Conservation (phyloP, 2,113 vertebrate species). For the Podilymbus podiceps region DNA sequence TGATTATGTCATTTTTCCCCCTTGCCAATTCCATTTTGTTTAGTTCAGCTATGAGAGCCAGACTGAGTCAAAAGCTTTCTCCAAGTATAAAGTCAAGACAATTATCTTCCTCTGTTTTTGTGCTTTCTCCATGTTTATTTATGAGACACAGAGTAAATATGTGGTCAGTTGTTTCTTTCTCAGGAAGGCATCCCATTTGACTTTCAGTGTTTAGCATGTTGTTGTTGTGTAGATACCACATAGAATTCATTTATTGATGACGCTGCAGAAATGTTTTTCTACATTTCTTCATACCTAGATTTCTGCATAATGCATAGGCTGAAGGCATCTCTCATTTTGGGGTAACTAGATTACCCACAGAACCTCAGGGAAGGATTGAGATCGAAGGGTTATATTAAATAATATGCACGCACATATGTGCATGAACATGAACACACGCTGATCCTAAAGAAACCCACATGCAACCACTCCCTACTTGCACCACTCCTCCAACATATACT, state of each 20-base stretch:
- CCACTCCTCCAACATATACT: not conserved
- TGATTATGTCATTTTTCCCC: constrained; percentile 63
- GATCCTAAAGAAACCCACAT: not conserved
- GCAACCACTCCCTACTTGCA: not conserved
- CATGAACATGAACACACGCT: not conserved
- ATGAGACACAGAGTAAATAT: constrained; percentile 54
- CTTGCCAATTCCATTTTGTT: constrained; percentile 66
- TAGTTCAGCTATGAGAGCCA: constrained; percentile 33
- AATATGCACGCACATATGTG: not conserved
- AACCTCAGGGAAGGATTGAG: not conserved
- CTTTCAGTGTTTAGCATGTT: constrained; percentile 19
- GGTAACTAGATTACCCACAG: constrained; percentile 1
- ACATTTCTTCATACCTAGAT: not conserved
- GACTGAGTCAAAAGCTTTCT: constrained; percentile 50
- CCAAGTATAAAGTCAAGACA: constrained; percentile 23
- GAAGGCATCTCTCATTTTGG: not conserved
- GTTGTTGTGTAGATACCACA: not conserved
- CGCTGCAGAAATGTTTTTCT: constrained; percentile 33
- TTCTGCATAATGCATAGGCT: constrained; percentile 29
- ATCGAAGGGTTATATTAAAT: not conserved
- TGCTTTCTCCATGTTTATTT: constrained; percentile 47
- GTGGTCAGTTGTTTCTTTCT: constrained; percentile 55
- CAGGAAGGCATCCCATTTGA: constrained; percentile 35
- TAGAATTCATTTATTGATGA: constrained; percentile 44
- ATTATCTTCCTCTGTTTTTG: constrained; percentile 36